Evolutionary conservation across 2,888 invertebrate genomes (phyloP), one percentile per base, ranked within the genome.

Genomic region (Drymonia ruficornis): DNA sequence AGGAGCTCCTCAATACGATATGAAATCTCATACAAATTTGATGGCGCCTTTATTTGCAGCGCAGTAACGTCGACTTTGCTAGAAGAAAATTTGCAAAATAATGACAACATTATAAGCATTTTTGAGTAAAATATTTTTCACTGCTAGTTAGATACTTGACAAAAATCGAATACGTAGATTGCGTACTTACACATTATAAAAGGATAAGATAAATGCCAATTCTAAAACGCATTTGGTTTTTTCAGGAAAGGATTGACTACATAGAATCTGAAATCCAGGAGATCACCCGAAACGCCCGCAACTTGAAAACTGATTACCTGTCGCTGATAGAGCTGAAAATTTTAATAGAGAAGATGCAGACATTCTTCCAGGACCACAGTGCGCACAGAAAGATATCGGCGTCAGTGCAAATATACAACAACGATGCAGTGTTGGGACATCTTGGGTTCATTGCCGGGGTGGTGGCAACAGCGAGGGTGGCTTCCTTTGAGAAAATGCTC

Each of bases 321-420:
- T 81, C 91, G 0, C 63, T 92, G 16, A 88, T 86, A 52, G 92
- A 92, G 59, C 71, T 92, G 43, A 91, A 87, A 59, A 79, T 90
- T 0, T 73, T 92, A 2, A 90, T 92, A 40, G 90, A 90, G 57
- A 92, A 91, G 67, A 91, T 84, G 44, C 91, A 92, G 71, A 89
- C 86, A 0, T 91, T 92, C 71, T 92, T 92, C 71, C 91, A 91
- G 80, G 92, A 91, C 78, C 96, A 96, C 87, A 96, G 96, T 74
- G 95, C 87, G 0, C 92, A 87, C 47, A 85, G 88, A 56, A 92
- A 89, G 70, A 89, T 91, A 12, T 91, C 92, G 0, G 90, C 91
- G 0, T 89, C 91, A 19, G 91, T 91, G 0, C 89, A 89, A 46
- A 78, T 83, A 28, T 89, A 91, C 55, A 91, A 91, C 60, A 89